Evolutionary conservation across 2,113 vertebrate genomes (phyloP), one percentile per base, ranked within the genome.

Genomic region (Nerophis lumbriciformis): DNA sequence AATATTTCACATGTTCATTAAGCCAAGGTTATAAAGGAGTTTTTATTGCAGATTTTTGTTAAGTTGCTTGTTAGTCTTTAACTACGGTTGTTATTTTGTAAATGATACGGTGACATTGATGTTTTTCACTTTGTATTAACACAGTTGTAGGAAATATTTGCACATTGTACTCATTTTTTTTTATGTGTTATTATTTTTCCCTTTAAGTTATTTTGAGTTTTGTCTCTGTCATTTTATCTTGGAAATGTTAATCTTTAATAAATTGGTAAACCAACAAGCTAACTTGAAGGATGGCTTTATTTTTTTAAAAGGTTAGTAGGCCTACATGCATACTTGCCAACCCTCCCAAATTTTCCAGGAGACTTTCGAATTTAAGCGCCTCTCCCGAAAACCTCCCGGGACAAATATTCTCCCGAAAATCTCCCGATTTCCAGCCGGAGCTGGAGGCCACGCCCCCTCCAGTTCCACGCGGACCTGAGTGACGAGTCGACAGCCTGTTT

Each of bases 21-120:
- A 71, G 75, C 61, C 76, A 79, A 56, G 62, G 62, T 69, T 79
- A 54, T 66, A 71, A 72, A 58, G 65, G 58, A 67, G 28, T 78
- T 81, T 82, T 82, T 86, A 77, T 81, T 69, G 47, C 76, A 48
- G 81, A 70, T 51, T 80, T 80, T 76, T 73, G 69, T 77, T 71
- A 76, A 55, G 63, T 79, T 77, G 60, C 57, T 63, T 73, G 16
- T 72, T n/a, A 73, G 48, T 68, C 38, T 54, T 77, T 53, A 4
- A 36, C 42, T 48, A 75, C 14, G 51, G 53, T 68, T 72, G 37
- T 72, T 19, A 71, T 50, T 58, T 28, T 28, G 28, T 28, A 28
- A 28, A 3, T 28, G 28, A 28, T 28, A 28, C 2, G 44, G 4
- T 63, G 56, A 65, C 67, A 48, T 35, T 60, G 36, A 58, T 67